Evolutionary conservation across 2,797 vertebrate genomes (phyloP).

Genomic region (Chromobotia macracanthus): DNA sequence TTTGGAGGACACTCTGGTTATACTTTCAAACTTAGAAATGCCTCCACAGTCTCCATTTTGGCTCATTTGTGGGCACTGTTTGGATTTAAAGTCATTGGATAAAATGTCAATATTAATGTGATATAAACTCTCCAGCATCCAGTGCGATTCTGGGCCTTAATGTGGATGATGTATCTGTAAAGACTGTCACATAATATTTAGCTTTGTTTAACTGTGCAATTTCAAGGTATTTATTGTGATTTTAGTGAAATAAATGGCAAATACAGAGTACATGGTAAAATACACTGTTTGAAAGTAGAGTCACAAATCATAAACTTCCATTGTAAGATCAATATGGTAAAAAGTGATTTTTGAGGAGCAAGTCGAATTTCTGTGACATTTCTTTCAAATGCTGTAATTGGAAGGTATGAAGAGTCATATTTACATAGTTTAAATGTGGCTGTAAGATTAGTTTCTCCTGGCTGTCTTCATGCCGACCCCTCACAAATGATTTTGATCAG

Average conservation of each 20-base stretch:
- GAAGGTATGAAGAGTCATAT: no score
- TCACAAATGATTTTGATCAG: no score
- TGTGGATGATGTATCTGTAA: neutral
- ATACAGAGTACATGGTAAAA: neutral
- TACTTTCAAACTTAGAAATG: slow-evolving; percentile 36
- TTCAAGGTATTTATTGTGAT: neutral
- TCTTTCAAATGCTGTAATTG: neutral
- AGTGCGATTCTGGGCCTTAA: neutral
- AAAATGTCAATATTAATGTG: slow-evolving; percentile 24
- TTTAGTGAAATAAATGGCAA: neutral
- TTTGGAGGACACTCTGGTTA: slow-evolving; percentile 31
- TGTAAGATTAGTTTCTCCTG: neutral
- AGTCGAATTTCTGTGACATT: no score
- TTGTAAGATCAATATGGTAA: no score
- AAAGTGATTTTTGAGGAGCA: no score
- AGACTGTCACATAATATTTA: neutral
- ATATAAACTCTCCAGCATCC: neutral
- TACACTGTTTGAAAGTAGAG: neutral
- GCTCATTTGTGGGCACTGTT: slow-evolving; percentile 38
- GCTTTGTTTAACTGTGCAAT: neutral
- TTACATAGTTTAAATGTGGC: neutral
- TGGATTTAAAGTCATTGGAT: slow-evolving; percentile 2
- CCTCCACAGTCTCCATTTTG: slow-evolving; percentile 50
- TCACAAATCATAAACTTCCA: no score
- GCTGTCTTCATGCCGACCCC: neutral